Conservation (phyloP, 2,797 vertebrate genomes). For the Zenarchopterus dispar region DNA sequence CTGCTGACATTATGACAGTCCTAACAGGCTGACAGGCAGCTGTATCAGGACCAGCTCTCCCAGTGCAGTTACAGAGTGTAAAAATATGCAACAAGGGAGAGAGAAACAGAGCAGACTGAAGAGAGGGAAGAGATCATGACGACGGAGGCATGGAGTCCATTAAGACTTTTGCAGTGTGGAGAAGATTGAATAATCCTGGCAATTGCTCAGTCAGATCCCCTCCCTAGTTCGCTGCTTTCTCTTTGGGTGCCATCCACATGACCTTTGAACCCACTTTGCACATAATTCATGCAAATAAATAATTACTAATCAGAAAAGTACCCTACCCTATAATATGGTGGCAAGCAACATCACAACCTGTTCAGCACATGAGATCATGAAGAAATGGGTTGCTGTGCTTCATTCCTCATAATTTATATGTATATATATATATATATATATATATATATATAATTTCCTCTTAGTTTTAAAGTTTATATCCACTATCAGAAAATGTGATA, state of each 20-base stretch:
- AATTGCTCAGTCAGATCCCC: conserved; percentile 16
- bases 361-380: too few species aligned
- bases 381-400: too few species aligned
- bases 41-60: conserved; percentile 46
- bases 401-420: too few species aligned
- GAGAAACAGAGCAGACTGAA: conserved; percentile 13
- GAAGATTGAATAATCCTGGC: conserved; percentile 55
- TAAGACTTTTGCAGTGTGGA: conserved; percentile 31
- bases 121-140: conserved; percentile 18
- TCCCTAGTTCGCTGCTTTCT: conserved; percentile 42
- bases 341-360: too few species aligned
- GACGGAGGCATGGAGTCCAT: conserved; percentile 51
- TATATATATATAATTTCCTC: too few species aligned
- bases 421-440: too few species aligned
- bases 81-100: conserved; percentile 26
- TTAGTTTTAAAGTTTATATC: too few species aligned
- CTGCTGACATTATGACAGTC: conserved; percentile 56
- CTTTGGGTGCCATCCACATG: conserved; percentile 64
- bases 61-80: conserved; percentile 18
- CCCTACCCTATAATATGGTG: conserved; percentile 40
- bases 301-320: conserved; percentile 36
- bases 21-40: conserved; percentile 49
- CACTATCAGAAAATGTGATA: too few species aligned
- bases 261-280: conserved; percentile 41
- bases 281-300: conserved; percentile 53